Evolutionary conservation across 2,113 vertebrate genomes (phyloP), one percentile per base, ranked within the genome.

Genomic region (Menura novaehollandiae): DNA sequence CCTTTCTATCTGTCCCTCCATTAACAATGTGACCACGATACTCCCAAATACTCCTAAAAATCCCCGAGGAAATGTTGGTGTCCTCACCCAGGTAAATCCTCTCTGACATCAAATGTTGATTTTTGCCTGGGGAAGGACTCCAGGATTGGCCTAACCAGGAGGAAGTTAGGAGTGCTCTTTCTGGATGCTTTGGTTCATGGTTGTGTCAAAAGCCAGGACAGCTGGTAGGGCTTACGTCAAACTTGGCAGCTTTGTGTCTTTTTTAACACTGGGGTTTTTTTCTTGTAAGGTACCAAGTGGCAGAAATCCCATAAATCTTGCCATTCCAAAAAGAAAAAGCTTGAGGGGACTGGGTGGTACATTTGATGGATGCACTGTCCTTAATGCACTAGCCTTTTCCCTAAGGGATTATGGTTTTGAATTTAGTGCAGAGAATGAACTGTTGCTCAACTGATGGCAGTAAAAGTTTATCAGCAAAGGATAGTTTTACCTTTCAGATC

Each of bases 281-380:
- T 92, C 76, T 95, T 87, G 49, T 74, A 88, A 97, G 93, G 94
- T 96, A 91, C 67, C 96, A 96, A 96, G 51, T 89, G 68, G 85
- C 85, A 83, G 88, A 73, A 94, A 94, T 85, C 71, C 55, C 87
- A 89, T 84, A 56, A 87, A 93, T 96, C 88, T 96, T 77, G 18
- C 72, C 72, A 72, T 95, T 97, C 95, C 95, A 93, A 97, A 95
- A 95, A 82, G 78, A 75, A 84, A 95, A 94, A 77, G 71, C 87
- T 86, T 30, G 32, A 92, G 85, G 95, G 89, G 88, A 88, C 84
- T 37, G 84, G 86, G 84, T 87, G 91, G 88, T 88, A 53, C 43
- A 28, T 75, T 51, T 81, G 82, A 91, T 83, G 81, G 91, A 95
- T 93, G 84, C 67, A 46, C 86, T 93, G 71, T 88, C 93, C 75